Evolutionary conservation across 2,888 invertebrate species (phyloP), one percentile per base, ranked within the genome.

Genomic region (Himalopsyche anomala): DNA sequence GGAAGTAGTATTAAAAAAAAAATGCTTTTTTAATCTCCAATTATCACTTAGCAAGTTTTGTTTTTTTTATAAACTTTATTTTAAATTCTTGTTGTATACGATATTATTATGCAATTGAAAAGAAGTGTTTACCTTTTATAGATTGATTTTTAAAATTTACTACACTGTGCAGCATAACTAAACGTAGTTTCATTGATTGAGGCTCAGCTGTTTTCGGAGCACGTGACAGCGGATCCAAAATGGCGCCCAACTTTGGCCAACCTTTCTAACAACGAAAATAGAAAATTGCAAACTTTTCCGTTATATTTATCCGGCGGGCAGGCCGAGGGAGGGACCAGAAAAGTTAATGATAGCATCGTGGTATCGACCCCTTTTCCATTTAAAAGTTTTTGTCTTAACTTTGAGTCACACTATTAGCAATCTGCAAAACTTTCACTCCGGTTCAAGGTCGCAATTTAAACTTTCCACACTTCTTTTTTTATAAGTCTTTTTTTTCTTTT

Each of bases 381-480:
- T 85, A 85, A 85, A 87, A 87, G 54, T 86, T 87, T 88, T 85
- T 90, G 90, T 90, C 90, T 91, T 91, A 90, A 91, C 91, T 91
- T 90, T 56, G 74, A 87, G 80, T 88, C 87, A 86, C 90, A 92
- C 92, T 93, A 92, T 92, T 93, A 93, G 92, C 93, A 93, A 93
- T 92, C 93, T 91, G 90, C 92, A 92, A 92, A 92, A 93, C 91
- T 87, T 87, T 88, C 85, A 55, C 90, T 90, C 90, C 91, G 91
- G 93, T 93, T 93, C 93, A 93, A 93, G 93, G 93, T 92, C 93
- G 93, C 93, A 93, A 93, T 93, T 93, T 93, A 93, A 93, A 93
- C 93, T 93, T 93, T 93, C 92, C 92, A 87, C 85, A 92, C 91
- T 91, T 92, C 91, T 92, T 91, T 92, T 93, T 93, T 93, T 93